Conservation (phyloP, 2,113 vertebrate species). For the Aphelocoma coerulescens region DNA sequence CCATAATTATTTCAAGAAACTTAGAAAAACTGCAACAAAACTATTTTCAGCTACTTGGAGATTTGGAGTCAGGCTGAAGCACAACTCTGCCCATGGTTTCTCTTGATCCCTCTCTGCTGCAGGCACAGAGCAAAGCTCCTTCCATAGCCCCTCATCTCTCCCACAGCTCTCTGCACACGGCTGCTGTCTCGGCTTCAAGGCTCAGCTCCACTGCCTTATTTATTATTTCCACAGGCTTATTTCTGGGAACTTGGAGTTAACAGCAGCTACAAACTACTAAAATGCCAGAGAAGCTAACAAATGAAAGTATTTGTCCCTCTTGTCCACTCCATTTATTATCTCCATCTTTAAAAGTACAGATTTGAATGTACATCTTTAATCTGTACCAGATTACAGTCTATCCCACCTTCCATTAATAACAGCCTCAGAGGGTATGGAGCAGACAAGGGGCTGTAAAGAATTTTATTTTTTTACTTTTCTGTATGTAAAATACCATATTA, state of each 20-base stretch:
- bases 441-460: neutral
- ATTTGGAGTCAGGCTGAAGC: neutral
- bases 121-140: neutral
- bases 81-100: accelerated
- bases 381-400: neutral
- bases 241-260: neutral
- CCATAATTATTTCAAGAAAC: neutral
- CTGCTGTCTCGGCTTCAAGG: neutral
- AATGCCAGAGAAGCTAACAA: neutral
- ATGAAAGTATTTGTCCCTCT: neutral
- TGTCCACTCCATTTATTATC: neutral
- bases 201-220: neutral
- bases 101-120: neutral
- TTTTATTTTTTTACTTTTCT: neutral
- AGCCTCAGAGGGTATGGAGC: accelerated
- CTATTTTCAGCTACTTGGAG: neutral
- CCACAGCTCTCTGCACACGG: accelerated
- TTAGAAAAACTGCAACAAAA: neutral
- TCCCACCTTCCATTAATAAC: neutral
- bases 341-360: neutral
- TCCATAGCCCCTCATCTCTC: accelerated
- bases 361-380: no score
- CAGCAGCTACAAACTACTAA: neutral
- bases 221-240: neutral
- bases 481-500: neutral